Percentiles rank a stretch among this genome's conserved stretches.
Evolutionary conservation across 1,140 invertebrate genomes (phyloP).

Genomic region (Pseudobourletiella spinata): DNA sequence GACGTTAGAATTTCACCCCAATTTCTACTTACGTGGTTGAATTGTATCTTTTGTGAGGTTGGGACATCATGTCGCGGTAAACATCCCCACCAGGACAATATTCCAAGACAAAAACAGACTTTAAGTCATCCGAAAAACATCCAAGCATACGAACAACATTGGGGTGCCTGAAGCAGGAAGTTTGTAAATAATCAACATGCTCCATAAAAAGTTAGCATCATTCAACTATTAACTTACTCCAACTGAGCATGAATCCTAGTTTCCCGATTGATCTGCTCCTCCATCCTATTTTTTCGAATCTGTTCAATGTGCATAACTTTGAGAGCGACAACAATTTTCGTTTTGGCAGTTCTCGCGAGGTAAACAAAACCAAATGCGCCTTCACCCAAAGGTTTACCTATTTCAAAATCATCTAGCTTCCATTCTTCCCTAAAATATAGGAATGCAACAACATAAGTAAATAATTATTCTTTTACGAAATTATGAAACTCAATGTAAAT

Average conservation of each 20-base stretch:
- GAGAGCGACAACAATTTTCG: constrained; percentile 77
- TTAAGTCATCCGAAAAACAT: constrained; percentile 81
- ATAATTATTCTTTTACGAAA: neutral
- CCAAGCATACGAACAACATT: constrained; percentile 79
- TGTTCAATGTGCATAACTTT: constrained; percentile 90
- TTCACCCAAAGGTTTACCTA: constrained; percentile 70
- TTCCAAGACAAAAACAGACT: constrained; percentile 86
- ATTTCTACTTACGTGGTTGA: constrained; percentile 33
- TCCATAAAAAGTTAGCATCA: neutral
- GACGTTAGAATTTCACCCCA: too few relatives aligned
- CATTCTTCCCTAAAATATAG: constrained; percentile 68
- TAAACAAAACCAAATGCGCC: constrained; percentile 90
- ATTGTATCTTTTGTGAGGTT: constrained; percentile 55
- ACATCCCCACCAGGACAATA: constrained; percentile 87
- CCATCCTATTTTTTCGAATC: constrained; percentile 61
- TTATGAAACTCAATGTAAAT: neutral
- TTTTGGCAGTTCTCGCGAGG: constrained; percentile 75
- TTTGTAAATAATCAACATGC: neutral
- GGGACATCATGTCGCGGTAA: constrained; percentile 62
- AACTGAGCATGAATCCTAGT: constrained; percentile 94
- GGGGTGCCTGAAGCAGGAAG: constrained; percentile 59
- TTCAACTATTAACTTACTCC: constrained; percentile 45
- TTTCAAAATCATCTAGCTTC: constrained; percentile 67
- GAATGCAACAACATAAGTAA: neutral
- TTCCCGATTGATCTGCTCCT: constrained; percentile 77